Percentiles rank a stretch among this genome's conserved stretches.
Evolutionary conservation across 2,113 vertebrate species (phyloP).

Genomic region (Melierax canorus): DNA sequence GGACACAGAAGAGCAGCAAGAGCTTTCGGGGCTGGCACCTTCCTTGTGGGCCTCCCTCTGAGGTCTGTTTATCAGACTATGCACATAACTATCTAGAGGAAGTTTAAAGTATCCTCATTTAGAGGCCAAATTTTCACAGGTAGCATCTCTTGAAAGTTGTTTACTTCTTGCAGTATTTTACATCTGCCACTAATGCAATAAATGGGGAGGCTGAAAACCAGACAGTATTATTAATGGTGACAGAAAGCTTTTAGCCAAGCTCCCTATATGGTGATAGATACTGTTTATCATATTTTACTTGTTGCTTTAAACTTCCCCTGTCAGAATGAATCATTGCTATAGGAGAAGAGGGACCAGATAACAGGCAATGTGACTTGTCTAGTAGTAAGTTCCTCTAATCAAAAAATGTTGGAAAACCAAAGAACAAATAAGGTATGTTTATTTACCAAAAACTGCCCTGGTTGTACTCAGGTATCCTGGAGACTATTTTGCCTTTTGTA

Average conservation of each 20-base stretch:
- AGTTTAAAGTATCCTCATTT: background rate
- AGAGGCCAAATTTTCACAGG: background rate
- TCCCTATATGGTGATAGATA: slow-evolving; percentile 30
- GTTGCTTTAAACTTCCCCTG: slow-evolving; percentile 58
- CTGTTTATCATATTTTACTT: slow-evolving; percentile 64
- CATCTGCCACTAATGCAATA: background rate
- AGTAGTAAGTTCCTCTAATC: background rate
- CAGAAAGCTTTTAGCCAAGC: slow-evolving; percentile 66
- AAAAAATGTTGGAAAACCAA: background rate
- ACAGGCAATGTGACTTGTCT: background rate
- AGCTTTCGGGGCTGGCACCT: no score
- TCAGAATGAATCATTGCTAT: slow-evolving; percentile 53
- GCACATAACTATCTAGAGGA: background rate
- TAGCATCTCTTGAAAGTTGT: background rate
- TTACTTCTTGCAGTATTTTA: background rate
- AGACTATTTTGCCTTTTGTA: background rate
- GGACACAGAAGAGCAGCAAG: no score
- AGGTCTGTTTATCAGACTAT: background rate
- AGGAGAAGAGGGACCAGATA: slow-evolving; percentile 22
- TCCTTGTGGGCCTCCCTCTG: no score
- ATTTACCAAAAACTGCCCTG: background rate
- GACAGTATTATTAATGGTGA: slow-evolving; percentile 49
- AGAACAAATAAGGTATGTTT: background rate
- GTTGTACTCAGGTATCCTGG: background rate
- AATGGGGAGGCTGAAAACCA: slow-evolving; percentile 24